Evolutionary conservation across 2,113 vertebrate species (phyloP), one percentile per base, ranked within the genome.

Genomic region (Climacteris rufus): DNA sequence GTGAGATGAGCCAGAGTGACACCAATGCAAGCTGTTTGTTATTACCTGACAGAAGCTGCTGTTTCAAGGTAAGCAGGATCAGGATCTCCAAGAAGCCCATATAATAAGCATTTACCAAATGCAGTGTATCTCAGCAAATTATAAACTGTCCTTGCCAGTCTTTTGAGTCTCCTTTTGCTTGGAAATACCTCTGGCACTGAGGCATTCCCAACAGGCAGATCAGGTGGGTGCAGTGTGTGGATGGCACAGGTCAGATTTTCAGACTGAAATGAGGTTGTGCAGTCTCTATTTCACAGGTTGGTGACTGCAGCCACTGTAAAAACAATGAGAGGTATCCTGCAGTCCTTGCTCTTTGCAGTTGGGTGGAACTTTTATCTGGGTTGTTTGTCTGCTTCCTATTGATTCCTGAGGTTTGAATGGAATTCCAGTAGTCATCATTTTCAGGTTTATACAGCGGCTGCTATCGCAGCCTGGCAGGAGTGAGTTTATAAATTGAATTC

Each of bases 401-500:
- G 92, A 96, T 94, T 95, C 37, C 37, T 10, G 30, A 42, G 87
- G 57, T 69, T 79, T 94, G 87, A 93, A 91, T 83, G 92, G 93
- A 92, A 93, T 96, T 95, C 81, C 84, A 47, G 59, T 11, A 86
- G 93, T 94, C 83, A 68, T 96, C 93, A 65, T 54, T 93, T 93
- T 40, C 59, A 42, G 82, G 66, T 66, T 76, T 93, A n/a, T 95
- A 60, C 45, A 61, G 90, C 49, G 56, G 81, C 89, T 91, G 89
- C 93, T 96, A 83, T 96, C 89, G 0, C 71, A 93, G 86, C 82
- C 89, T 93, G 94, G 44, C 94, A 95, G 94, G 24, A 94, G 40
- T 10, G 39, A 59, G 78, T 94, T 93, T 79, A 65, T 94, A 95
- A 94, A 96, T 97, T 90, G 93, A 90, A 95, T 92, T 96, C 91